Evolutionary conservation across 2,113 vertebrate species (phyloP), one percentile per base, ranked within the genome.

Genomic region (Tautogolabrus adspersus): DNA sequence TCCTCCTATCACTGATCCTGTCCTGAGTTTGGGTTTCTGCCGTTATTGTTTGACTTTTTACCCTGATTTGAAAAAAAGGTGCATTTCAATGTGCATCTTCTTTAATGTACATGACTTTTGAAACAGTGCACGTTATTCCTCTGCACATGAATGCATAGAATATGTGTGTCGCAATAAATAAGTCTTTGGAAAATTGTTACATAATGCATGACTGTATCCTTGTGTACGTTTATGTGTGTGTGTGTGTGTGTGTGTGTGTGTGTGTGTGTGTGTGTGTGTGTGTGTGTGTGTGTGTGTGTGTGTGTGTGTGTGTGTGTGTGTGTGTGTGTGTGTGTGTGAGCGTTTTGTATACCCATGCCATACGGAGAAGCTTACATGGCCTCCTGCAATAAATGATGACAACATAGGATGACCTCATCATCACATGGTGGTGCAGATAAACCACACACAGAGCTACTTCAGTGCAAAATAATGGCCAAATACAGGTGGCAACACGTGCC

Each of bases 331-430:
- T 7, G n/a, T 61, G 16, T 61, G 75, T 47, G 66, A 37, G 58
- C 62, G 34, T 21, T 18, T 37, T 66, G 16, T 34, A 52, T 10
- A 47, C 55, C 47, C 51, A 54, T 42, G 30, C 63, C 58, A 69
- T 42, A 60, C 56, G 47, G 64, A 59, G 65, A 54, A 55, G 55
- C 72, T 75, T 83, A 77, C 46, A 26, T 57, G 23, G 59, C 13
- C 67, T 37, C 21, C 38, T 81, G 65, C 34, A 21, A 79, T 62
- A 75, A 63, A 56, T 13, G n/a, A 26, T 44, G 47, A 55, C 52
- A 67, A 8, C 37, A 58, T 49, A 64, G 44, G 3, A 67, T 85
- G 79, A 88, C 52, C 62, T 76, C 68, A 76, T 70, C 49, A 3
- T 37, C 79, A n/a, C 55, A 49, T 21, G 66, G 52, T 44, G 23